A percentile compares a stretch with the other conserved stretches of the same genome.
These are phyloP conservation scores for Apodemus speciosus DNA, from an alignment of 2,113 vertebrate genomes.

Conservation along the genomic window DNA sequence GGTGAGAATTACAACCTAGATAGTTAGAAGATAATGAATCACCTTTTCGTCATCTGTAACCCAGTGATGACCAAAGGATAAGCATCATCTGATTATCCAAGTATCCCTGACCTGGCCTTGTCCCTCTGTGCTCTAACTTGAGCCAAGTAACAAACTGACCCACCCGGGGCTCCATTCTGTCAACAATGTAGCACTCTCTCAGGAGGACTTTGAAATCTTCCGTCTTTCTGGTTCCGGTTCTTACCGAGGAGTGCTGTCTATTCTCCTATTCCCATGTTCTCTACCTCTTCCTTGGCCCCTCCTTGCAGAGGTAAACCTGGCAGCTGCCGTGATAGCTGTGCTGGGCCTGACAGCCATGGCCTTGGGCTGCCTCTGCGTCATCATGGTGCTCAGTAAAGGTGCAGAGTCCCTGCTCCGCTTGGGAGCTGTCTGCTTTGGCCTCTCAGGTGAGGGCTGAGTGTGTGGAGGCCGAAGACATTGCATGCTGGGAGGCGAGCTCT, in stretches of 20 bases:
- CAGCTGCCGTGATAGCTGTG: constrained; percentile 88
- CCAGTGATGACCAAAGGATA: background rate
- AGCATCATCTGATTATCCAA: too few species aligned
- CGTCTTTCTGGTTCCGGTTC: background rate
- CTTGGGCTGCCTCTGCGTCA: constrained; percentile 91
- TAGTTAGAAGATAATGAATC: rapidly evolving
- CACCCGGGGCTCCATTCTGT: background rate
- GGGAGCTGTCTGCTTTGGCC: constrained; percentile 91
- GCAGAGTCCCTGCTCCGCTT: constrained; percentile 92
- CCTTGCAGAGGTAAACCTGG: constrained; percentile 87
- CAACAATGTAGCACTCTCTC: background rate
- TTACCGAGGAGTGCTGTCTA: rapidly evolving
- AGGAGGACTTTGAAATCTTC: background rate
- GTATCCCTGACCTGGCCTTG: background rate
- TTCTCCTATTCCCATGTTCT: background rate
- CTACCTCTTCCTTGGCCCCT: background rate
- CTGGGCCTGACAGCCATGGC: constrained; percentile 89
- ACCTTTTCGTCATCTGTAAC: background rate
- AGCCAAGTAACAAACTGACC: background rate
- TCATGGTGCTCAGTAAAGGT: constrained; percentile 92
- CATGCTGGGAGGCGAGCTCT: background rate
- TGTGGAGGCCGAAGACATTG: background rate
- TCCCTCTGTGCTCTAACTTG: background rate
- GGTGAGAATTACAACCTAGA: background rate
- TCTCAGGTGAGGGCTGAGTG: constrained; percentile 87